Conservation (phyloP, 2,113 vertebrate species). For the Nettapus auritus region DNA sequence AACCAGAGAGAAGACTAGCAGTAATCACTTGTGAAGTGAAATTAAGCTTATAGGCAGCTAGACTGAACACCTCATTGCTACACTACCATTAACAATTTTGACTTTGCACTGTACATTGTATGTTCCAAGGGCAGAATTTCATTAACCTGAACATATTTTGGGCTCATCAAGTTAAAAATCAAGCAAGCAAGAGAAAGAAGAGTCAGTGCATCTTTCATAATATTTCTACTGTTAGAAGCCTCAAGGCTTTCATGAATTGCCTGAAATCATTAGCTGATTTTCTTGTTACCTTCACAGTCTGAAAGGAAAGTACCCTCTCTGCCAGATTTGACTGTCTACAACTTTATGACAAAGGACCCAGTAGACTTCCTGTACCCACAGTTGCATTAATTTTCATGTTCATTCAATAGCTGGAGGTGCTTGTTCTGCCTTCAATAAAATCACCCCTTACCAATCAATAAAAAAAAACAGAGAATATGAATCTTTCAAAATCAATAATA, state of each 20-base stretch:
- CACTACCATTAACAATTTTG: constrained; percentile 51
- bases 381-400: constrained; percentile 61
- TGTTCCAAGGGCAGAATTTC: constrained; percentile 30
- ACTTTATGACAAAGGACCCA: constrained; percentile 46
- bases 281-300: constrained; percentile 38
- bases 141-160: constrained; percentile 60
- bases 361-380: constrained; percentile 45
- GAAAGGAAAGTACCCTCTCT: constrained; percentile 46
- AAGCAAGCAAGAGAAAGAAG: constrained; percentile 37
- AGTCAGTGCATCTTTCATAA: constrained; percentile 55
- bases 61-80: constrained; percentile 49
- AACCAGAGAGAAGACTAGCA: constrained; percentile 7
- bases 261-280: constrained; percentile 49
- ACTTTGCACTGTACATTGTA: neutral
- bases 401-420: constrained; percentile 61
- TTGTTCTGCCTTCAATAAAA: constrained; percentile 73
- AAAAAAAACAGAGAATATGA: constrained; percentile 66
- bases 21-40: constrained; percentile 59
- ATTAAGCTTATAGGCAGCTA: constrained; percentile 27
- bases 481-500: constrained; percentile 73
- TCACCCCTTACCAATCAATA: constrained; percentile 69
- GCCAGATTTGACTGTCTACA: constrained; percentile 4
- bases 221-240: constrained; percentile 59
- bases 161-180: constrained; percentile 45
- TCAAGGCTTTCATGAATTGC: constrained; percentile 41